Conservation (phyloP, 2,113 vertebrate genomes). For the Platycercus adscitus region DNA sequence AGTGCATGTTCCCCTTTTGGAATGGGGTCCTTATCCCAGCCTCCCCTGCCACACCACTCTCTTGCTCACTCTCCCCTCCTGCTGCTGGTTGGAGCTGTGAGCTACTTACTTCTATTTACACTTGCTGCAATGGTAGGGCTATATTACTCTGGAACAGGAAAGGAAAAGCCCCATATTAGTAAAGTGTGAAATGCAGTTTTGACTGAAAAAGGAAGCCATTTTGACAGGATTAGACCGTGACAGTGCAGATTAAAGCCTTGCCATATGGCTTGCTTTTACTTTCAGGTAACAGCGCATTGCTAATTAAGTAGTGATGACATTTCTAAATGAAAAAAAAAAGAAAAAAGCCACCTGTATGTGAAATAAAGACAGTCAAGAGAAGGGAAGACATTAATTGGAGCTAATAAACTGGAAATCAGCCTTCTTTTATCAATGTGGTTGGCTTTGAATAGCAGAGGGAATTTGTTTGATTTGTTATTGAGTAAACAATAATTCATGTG, state of each 20-base stretch:
- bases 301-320: constrained; percentile 76
- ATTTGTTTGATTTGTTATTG: constrained; percentile 65
- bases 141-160: constrained; percentile 65
- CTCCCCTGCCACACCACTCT: not conserved
- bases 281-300: constrained; percentile 71
- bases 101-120: constrained; percentile 67
- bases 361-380: constrained; percentile 64
- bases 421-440: constrained; percentile 22
- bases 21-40: not conserved
- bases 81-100: constrained; percentile 46
- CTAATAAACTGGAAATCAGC: constrained; percentile 30
- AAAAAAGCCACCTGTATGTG: constrained; percentile 63
- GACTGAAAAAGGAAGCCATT: constrained; percentile 78
- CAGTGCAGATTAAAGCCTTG: constrained; percentile 73
- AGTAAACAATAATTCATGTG: constrained; percentile 25
- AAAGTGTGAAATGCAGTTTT: constrained; percentile 83
- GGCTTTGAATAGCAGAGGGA: constrained; percentile 34
- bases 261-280: constrained; percentile 77
- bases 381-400: constrained; percentile 4
- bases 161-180: constrained; percentile 72
- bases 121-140: constrained; percentile 55
- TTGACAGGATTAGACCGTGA: constrained; percentile 74
- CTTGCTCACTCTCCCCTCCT: not conserved
- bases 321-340: constrained; percentile 59
- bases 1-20: not conserved